Conservation (phyloP, 2,888 invertebrate species). For the Gandaritis pyraliata region DNA sequence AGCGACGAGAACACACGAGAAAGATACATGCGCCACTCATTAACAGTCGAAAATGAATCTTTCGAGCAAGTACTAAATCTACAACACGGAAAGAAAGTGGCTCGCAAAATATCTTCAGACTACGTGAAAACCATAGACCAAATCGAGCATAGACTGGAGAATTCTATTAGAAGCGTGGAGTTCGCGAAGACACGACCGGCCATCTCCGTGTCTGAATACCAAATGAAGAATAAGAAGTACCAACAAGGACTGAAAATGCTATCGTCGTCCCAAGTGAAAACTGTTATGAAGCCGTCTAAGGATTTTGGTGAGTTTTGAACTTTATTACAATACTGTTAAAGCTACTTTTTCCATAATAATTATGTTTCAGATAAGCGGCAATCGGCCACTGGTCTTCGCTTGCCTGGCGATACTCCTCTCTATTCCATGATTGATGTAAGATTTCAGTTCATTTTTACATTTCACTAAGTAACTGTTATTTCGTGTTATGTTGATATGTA, state of each 20-base stretch:
- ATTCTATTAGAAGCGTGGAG: conserved; percentile 63
- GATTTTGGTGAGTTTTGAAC: conserved; percentile 30
- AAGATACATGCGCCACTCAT: conserved; percentile 46
- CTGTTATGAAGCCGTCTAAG: conserved; percentile 26
- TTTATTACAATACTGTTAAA: neutral
- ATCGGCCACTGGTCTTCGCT: conserved; percentile 45
- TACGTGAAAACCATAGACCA: conserved; percentile 67
- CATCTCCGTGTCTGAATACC: conserved; percentile 63
- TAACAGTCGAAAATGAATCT: conserved; percentile 46
- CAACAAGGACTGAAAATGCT: conserved; percentile 40
- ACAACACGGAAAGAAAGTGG: conserved; percentile 61
- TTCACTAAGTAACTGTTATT: too few species aligned
- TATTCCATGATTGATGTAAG: conserved; percentile 49
- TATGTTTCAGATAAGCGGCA: conserved; percentile 21
- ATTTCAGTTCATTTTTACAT: neutral
- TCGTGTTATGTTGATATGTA: too few species aligned
- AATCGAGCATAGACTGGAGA: conserved; percentile 51
- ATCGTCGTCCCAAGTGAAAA: conserved; percentile 21
- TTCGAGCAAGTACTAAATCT: conserved; percentile 58
- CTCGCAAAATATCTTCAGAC: conserved; percentile 70
- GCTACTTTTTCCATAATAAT: neutral
- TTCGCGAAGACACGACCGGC: conserved; percentile 64
- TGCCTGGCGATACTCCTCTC: conserved; percentile 57
- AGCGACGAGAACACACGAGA: conserved; percentile 48
- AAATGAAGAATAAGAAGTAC: conserved; percentile 58